phyloP scores from a whole-genome alignment of 2,113 vertebrate genomes.

The Ictalurus punctatus region DNA sequence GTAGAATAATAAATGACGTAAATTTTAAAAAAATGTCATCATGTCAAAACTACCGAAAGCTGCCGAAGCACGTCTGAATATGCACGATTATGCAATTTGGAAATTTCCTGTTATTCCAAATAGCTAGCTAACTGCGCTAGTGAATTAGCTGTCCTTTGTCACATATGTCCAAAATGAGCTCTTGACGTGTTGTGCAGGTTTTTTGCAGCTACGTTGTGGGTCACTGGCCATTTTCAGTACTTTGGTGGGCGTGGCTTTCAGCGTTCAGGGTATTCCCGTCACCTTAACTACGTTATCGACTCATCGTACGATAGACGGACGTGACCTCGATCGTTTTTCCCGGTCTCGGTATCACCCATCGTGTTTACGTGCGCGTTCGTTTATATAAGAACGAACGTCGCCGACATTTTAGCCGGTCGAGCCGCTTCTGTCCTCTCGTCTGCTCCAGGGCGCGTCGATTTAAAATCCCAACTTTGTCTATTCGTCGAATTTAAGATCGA shows the following conservation, averaged over 20 bases:
- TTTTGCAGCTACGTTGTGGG: neutral
- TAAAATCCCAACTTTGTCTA: too few species aligned
- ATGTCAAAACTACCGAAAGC: neutral
- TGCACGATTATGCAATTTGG: neutral
- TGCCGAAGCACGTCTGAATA: neutral
- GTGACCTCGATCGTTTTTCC: too few species aligned
- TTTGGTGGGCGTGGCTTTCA: neutral
- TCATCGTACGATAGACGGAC: too few species aligned
- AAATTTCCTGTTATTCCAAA: neutral
- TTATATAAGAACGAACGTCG: too few species aligned
- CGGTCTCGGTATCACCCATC: too few species aligned
- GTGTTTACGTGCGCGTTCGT: too few species aligned
- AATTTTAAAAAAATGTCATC: neutral
- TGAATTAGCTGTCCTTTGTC: neutral
- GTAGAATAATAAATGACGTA: neutral
- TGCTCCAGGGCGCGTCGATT: too few species aligned
- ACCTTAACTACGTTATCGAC: too few species aligned
- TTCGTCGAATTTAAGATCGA: too few species aligned
- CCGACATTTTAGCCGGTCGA: too few species aligned
- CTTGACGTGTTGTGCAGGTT: neutral
- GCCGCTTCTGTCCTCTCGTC: too few species aligned
- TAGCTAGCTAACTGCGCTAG: neutral
- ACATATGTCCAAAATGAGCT: neutral
- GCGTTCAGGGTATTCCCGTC: too few species aligned
- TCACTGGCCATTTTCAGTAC: neutral